Conservation (phyloP, 2,888 invertebrate species). For the Glomeris marginata region DNA sequence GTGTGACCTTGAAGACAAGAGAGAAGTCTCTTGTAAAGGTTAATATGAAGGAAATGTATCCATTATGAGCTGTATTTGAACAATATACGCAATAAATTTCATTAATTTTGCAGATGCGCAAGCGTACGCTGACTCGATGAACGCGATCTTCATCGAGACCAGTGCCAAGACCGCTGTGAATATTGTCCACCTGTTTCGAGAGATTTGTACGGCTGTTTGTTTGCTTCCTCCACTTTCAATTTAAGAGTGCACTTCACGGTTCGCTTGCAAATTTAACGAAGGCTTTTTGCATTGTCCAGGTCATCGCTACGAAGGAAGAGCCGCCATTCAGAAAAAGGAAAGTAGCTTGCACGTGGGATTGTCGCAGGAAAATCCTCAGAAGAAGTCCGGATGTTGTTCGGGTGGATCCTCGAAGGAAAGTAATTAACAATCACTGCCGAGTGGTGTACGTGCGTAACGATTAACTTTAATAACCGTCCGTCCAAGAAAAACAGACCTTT, state of each 20-base stretch:
- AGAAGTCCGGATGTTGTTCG: no score
- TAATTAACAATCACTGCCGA: no score
- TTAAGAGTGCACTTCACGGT: no score
- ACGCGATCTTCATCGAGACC: slow-evolving; percentile 31
- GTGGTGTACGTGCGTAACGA: no score
- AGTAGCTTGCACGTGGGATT: slow-evolving; percentile 5
- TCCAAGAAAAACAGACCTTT: no score
- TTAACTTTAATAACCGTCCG: no score
- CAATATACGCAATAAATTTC: slow-evolving; percentile 1
- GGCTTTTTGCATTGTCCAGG: neutral
- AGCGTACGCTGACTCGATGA: slow-evolving; percentile 27
- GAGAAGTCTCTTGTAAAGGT: slow-evolving; percentile 29
- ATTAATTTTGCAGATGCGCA: slow-evolving; percentile 24
- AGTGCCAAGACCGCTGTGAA: slow-evolving; percentile 31
- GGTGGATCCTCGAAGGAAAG: no score
- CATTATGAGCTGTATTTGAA: neutral
- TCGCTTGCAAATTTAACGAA: no score
- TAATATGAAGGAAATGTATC: neutral
- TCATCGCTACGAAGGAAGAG: slow-evolving; percentile 6
- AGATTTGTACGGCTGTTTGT: slow-evolving; percentile 26
- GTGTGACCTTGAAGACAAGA: slow-evolving; percentile 28
- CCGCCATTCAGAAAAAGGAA: slow-evolving; percentile 3
- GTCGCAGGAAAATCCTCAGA: slow-evolving; percentile 3
- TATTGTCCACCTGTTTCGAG: slow-evolving; percentile 28
- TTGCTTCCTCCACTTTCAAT: neutral